A percentile compares a stretch with the other conserved stretches of the same genome.
phyloP scores from a whole-genome alignment of 1,140 invertebrate species.

The Drosophila pectinifera region DNA sequence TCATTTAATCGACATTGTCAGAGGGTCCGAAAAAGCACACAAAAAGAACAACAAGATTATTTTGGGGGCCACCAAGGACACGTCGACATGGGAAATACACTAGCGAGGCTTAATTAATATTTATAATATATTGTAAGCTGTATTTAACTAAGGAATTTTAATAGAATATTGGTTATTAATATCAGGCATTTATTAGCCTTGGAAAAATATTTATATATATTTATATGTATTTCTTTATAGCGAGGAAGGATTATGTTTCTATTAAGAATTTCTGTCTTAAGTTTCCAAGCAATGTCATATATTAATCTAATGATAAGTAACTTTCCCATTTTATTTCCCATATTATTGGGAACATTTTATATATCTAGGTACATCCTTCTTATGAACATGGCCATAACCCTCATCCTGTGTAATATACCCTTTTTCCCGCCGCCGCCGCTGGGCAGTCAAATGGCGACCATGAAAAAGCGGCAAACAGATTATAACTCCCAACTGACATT shows the following conservation, averaged over 20 bases:
- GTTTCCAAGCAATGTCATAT: neutral
- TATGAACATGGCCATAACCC: neutral
- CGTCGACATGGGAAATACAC: constrained; percentile 1
- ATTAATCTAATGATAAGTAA: no score
- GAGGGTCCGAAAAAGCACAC: constrained; percentile 16
- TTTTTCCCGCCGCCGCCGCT: constrained; percentile 6
- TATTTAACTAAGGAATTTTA: neutral
- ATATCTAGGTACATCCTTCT: neutral
- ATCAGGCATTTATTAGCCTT: neutral
- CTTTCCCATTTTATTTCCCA: neutral
- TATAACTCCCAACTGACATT: constrained; percentile 80
- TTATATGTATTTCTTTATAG: neutral
- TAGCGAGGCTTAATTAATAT: neutral
- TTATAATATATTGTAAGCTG: no score
- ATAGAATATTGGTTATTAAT: neutral
- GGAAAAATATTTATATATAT: neutral
- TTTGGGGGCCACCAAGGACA: rapidly evolving
- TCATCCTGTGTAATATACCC: constrained; percentile 19
- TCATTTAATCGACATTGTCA: constrained; percentile 65
- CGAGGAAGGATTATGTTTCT: neutral
- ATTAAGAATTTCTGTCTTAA: no score
- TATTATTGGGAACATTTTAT: no score
- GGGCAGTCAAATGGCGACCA: constrained; percentile 68
- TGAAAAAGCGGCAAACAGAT: constrained; percentile 82
- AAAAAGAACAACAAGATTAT: constrained; percentile 33